Evolutionary conservation across 2,888 invertebrate genomes (phyloP).

Genomic region (Alloscopus bannaensis): DNA sequence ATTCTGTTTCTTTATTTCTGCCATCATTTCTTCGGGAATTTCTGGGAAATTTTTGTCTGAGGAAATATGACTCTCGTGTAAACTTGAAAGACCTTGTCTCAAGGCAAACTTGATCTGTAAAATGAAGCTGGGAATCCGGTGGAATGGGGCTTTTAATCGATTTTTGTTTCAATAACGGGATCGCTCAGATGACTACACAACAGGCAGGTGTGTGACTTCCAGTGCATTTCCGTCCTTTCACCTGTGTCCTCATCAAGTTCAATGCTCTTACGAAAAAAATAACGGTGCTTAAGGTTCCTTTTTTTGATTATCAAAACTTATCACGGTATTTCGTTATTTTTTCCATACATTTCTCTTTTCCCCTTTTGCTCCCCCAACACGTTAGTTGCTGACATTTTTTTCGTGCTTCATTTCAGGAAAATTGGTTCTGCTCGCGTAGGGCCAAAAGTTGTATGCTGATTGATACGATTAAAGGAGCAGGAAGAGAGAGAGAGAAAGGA

Average conservation of each 20-base stretch:
- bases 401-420: no score
- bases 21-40: no score
- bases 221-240: not conserved
- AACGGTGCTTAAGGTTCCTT: constrained; percentile 24
- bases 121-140: constrained; percentile 17
- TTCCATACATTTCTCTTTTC: no score
- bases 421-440: no score
- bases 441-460: no score
- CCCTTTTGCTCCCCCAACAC: not conserved
- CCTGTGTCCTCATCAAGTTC: constrained; percentile 18
- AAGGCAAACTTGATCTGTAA: not conserved
- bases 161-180: not conserved
- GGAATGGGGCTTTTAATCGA: constrained; percentile 14
- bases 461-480: constrained; percentile 4
- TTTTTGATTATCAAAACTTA: not conserved
- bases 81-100: not conserved
- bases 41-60: constrained; percentile 9
- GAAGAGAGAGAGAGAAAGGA: not conserved
- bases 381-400: no score
- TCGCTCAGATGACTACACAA: constrained; percentile 3
- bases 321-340: not conserved
- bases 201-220: not conserved
- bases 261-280: constrained; percentile 7
- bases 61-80: not conserved
- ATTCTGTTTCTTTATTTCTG: constrained; percentile 6